Conservation (phyloP, 2,113 vertebrate species). For the Myrmecobius fasciatus region DNA sequence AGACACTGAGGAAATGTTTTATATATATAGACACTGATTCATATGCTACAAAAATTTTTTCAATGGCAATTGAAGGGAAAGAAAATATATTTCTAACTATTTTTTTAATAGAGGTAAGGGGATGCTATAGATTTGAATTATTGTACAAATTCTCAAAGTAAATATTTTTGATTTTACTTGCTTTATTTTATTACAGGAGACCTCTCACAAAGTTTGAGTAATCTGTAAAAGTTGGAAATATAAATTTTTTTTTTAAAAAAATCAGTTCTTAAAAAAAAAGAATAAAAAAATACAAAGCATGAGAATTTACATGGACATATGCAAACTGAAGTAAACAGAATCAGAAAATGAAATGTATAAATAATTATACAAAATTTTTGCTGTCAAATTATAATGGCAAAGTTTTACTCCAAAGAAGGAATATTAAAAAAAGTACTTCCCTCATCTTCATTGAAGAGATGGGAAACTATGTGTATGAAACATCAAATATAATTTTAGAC, state of each 20-base stretch:
- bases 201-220: background rate
- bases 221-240: background rate
- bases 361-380: background rate
- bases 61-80: background rate
- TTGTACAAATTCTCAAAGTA: background rate
- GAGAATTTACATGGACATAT: background rate
- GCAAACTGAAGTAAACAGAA: background rate
- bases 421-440: background rate
- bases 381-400: background rate
- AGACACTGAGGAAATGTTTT: background rate
- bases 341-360: background rate
- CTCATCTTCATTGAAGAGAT: background rate
- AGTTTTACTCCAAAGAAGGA: background rate
- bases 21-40: background rate
- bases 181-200: background rate
- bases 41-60: background rate
- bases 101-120: background rate
- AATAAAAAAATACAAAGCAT: background rate
- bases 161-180: background rate
- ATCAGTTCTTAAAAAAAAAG: background rate
- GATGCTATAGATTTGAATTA: background rate
- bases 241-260: background rate
- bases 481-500: background rate
- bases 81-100: background rate
- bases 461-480: background rate